Evolutionary conservation across 2,113 vertebrate genomes (phyloP).

Genomic region (Papio anubis): DNA sequence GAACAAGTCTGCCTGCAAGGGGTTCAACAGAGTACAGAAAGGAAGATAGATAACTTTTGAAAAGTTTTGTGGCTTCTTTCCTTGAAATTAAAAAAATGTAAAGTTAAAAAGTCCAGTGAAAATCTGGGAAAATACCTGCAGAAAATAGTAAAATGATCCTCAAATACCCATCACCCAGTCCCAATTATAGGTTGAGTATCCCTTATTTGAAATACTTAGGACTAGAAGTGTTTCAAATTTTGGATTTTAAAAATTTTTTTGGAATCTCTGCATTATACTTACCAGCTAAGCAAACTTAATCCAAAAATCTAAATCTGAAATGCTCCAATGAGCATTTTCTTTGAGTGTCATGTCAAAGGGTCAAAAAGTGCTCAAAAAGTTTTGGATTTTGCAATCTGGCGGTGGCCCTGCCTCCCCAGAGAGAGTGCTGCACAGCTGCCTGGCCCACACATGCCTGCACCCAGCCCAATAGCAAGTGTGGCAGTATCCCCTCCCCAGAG

Average conservation of each 20-base stretch:
- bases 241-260: background rate
- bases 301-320: background rate
- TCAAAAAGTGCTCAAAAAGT: background rate
- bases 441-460: background rate
- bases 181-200: background rate
- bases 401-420: background rate
- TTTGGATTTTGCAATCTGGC: background rate
- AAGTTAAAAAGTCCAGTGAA: background rate
- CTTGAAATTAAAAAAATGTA: background rate
- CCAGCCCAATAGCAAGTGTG: background rate
- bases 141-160: background rate
- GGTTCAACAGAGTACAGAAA: background rate
- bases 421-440: background rate
- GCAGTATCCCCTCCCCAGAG: background rate
- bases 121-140: background rate
- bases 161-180: fast-evolving
- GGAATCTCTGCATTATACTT: background rate
- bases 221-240: background rate
- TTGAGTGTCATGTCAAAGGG: background rate
- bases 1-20: background rate
- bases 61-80: background rate
- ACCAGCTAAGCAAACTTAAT: background rate
- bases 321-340: background rate
- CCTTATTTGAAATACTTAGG: background rate
- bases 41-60: background rate